A percentile compares a stretch with the other conserved stretches of the same genome.
These are phyloP conservation scores for Neoaliturus tenellus DNA, from an alignment of 2,888 invertebrate species.

Conservation along the genomic window DNA sequence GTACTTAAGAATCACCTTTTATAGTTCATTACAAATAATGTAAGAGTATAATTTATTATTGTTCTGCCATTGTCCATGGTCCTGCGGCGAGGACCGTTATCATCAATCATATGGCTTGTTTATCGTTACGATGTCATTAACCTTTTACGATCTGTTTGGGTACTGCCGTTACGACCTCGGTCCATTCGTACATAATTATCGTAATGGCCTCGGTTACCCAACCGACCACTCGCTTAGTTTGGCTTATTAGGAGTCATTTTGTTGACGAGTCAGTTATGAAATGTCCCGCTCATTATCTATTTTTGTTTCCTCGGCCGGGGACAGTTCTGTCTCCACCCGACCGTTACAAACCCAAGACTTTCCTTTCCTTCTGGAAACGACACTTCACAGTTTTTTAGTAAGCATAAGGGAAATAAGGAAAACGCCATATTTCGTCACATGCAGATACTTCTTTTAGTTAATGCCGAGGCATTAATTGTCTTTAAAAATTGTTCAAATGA, in stretches of 20 bases:
- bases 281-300: slow-evolving; percentile 7
- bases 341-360: background rate
- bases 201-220: background rate
- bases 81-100: background rate
- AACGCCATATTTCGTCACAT: too few species aligned
- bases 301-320: background rate
- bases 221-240: slow-evolving; percentile 5
- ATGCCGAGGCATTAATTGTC: too few species aligned
- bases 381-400: background rate
- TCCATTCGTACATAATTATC: background rate
- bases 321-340: background rate
- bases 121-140: background rate
- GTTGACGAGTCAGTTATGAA: slow-evolving; percentile 29
- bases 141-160: slow-evolving; percentile 7
- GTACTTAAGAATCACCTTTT: too few species aligned
- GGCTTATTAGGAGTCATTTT: background rate
- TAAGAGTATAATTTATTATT: too few species aligned
- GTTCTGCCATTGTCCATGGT: background rate
- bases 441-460: too few species aligned
- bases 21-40: too few species aligned
- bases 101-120: background rate
- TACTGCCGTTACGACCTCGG: background rate
- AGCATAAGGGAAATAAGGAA: background rate
- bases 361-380: background rate
- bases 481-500: too few species aligned